Percentiles rank a stretch among this genome's conserved stretches.
These are phyloP conservation scores for Apamea anceps DNA, from an alignment of 2,888 invertebrate genomes.

Conservation along the genomic window DNA sequence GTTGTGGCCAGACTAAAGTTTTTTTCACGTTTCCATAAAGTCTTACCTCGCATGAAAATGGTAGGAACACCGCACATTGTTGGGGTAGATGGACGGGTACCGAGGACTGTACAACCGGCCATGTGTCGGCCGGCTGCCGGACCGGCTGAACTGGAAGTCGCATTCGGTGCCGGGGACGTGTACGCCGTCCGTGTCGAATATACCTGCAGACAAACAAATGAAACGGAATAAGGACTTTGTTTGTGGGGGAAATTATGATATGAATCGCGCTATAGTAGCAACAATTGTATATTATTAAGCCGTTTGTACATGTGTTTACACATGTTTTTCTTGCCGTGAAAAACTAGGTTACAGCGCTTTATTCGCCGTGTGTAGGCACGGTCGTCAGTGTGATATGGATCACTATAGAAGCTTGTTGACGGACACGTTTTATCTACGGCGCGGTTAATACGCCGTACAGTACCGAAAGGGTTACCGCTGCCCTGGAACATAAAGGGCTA, in stretches of 20 bases:
- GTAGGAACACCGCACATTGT: conserved; percentile 96
- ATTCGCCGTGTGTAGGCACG: not conserved
- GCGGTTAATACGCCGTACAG: not conserved
- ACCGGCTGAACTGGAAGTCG: conserved; percentile 95
- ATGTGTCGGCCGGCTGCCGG: conserved; percentile 92
- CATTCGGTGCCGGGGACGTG: conserved; percentile 94
- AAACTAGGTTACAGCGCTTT: not conserved
- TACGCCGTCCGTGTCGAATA: conserved; percentile 95
- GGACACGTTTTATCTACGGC: not conserved
- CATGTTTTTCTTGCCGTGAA: not conserved
- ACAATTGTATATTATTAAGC: too few species aligned
- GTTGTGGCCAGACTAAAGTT: too few species aligned
- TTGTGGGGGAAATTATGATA: not conserved
- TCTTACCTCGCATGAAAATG: conserved; percentile 95
- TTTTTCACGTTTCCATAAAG: too few species aligned
- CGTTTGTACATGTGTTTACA: too few species aligned
- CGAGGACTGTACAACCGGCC: conserved; percentile 97
- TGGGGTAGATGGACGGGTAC: conserved; percentile 98
- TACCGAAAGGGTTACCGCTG: too few species aligned
- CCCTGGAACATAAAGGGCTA: too few species aligned
- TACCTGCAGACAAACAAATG: conserved; percentile 88
- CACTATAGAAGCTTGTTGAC: not conserved
- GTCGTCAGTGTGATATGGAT: too few species aligned
- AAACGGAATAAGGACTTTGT: conserved; percentile 8
- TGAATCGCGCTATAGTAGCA: not conserved